Conservation (phyloP, 2,888 invertebrate species). For the Heliconius erato region DNA sequence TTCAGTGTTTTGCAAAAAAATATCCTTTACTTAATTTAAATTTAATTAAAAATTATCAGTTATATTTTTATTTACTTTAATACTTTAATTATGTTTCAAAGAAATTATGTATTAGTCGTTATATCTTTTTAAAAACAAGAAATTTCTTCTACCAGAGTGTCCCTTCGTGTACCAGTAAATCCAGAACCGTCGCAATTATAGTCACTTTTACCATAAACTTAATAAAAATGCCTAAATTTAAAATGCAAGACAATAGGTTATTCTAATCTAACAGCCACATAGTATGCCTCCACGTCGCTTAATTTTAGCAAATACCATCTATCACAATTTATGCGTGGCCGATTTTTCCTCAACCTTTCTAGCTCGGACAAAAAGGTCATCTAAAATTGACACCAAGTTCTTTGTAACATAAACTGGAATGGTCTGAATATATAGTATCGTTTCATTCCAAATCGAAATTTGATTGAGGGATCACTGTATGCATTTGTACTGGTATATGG, state of each 20-base stretch:
- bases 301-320: constrained; percentile 16
- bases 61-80: no score
- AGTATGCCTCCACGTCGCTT: neutral
- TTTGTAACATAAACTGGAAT: constrained; percentile 25
- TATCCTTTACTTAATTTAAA: no score
- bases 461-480: constrained; percentile 51
- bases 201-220: neutral
- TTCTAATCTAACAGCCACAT: neutral
- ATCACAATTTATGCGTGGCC: constrained; percentile 19
- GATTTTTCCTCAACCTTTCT: constrained; percentile 5
- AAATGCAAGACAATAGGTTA: constrained; percentile 3
- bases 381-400: constrained; percentile 43
- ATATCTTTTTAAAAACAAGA: no score
- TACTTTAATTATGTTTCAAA: no score
- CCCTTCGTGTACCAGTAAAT: no score
- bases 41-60: no score
- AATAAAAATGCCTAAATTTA: neutral
- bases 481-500: constrained; percentile 48
- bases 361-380: constrained; percentile 26
- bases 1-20: no score
- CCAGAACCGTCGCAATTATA: no score
- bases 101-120: no score
- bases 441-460: constrained; percentile 49
- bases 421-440: constrained; percentile 45
- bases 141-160: no score